Base-by-base conservation (phyloP, 2,797 vertebrate species). In the Arctocebus calabarensis region DNA sequence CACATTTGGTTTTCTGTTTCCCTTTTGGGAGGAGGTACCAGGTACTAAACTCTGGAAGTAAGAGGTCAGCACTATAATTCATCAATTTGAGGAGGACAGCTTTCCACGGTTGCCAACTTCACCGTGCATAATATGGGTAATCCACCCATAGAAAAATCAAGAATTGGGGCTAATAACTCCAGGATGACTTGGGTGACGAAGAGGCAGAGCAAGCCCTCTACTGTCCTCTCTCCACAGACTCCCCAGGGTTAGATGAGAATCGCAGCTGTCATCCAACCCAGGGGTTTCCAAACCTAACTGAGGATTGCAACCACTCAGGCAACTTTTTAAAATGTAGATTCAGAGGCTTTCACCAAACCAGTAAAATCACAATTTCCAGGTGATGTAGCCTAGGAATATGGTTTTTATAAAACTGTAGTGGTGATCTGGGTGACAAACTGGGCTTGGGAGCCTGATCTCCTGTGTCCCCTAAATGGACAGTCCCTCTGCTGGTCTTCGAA, bases 51-150 rank as follows among this genome's bases (percentile, higher is more conserved):
- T 64, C 48, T 66, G 61, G 64, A 45, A 52, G 23, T 2, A 40
- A 61, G 88, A 79, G 78, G 64, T 84, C 62, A 88, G 75, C 29
- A 17, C 62, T 6, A 20, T 25, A 16, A 89, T 85, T 81, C 52
- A 70, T 66, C 74, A 62, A 3, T 86, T 71, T 37, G 27, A 12
- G 6, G 62, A 55, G 29, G 52, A 29, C 62, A 48, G 29, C 45
- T 94, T 62, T 88, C 43, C 73, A 82, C 62, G 78, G 23, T 83
- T 95, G 90, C 82, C 77, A 88, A 64, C 84, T 92, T 91, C 45
- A 59, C 62, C 1, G 0, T 74, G 68, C 13, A 83, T 7, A 59
- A 89, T 79, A 62, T 88, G 74, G 57, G 37, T 70, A 86, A 74
- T 55, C 59, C 40, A 83, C 34, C 52, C 87, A 79, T 23, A 71